A percentile compares a stretch with the other conserved stretches of the same genome.
Conservation (phyloP, 2,888 invertebrate genomes). For the Invenusta paracnida region DNA sequence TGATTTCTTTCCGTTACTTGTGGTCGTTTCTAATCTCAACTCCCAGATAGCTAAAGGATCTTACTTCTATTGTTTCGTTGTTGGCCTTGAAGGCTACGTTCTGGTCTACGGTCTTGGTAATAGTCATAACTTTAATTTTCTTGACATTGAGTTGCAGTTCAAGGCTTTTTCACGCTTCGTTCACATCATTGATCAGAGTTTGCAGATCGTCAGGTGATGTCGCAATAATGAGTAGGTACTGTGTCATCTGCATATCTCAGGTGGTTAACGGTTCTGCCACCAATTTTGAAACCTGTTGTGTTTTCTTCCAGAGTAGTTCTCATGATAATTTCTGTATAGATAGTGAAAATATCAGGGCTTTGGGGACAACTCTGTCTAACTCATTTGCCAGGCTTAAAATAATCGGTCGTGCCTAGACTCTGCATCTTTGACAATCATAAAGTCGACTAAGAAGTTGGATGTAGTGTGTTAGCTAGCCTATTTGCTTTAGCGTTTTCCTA, state of each 20-base stretch:
- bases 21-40: neutral
- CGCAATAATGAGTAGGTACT: neutral
- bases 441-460: neutral
- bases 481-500: neutral
- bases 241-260: conserved; percentile 1
- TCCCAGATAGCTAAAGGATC: neutral
- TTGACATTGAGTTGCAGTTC: neutral
- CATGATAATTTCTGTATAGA: conserved; percentile 28
- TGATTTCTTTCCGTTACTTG: too few species aligned
- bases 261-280: neutral
- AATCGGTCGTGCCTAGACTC: neutral
- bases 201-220: neutral
- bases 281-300: neutral
- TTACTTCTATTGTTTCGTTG: neutral
- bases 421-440: neutral
- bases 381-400: neutral
- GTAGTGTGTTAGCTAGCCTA: neutral
- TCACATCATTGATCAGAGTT: neutral
- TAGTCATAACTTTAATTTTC: neutral
- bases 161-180: neutral
- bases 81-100: neutral
- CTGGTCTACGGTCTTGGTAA: neutral
- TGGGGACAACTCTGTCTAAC: conserved; percentile 27
- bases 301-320: neutral
- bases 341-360: neutral